These are phyloP conservation scores for Holothuria leucospilota DNA, from an alignment of 53 echinoderm and acorn worm species.

Conservation along the genomic window DNA sequence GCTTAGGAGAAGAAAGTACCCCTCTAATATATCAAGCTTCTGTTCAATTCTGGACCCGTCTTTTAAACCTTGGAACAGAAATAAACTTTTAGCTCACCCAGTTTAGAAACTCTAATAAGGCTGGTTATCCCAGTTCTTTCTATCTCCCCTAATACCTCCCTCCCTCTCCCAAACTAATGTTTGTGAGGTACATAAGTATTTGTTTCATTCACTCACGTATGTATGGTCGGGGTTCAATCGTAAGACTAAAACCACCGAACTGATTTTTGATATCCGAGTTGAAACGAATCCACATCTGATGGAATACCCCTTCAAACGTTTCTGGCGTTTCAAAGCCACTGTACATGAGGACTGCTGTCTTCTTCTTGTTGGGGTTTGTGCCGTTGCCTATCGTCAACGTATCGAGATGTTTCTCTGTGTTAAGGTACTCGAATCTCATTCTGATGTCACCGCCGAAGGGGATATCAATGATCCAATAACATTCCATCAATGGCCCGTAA, in stretches of 20 bases:
- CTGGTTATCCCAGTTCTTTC: too few relatives aligned
- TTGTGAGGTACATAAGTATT: too few relatives aligned
- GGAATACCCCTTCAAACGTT: conserved; percentile 19
- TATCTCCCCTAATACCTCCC: too few relatives aligned
- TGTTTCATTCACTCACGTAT: background rate
- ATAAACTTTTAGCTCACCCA: too few relatives aligned
- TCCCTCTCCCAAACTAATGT: too few relatives aligned
- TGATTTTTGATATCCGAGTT: conserved; percentile 20
- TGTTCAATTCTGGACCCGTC: too few relatives aligned
- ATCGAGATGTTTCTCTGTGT: conserved; percentile 75
- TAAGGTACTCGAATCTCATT: conserved; percentile 71
- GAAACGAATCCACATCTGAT: conserved; percentile 45
- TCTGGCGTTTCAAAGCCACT: conserved; percentile 21
- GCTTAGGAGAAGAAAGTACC: too few relatives aligned
- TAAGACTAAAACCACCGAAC: conserved; percentile 19
- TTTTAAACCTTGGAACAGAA: too few relatives aligned
- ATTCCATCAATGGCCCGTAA: conserved; percentile 78
- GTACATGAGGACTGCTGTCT: conserved; percentile 34
- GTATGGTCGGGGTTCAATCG: conserved; percentile 41
- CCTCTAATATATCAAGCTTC: too few relatives aligned
- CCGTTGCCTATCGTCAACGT: conserved; percentile 80
- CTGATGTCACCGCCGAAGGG: conserved; percentile 74
- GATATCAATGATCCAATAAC: conserved; percentile 72
- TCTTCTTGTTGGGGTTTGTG: conserved; percentile 69
- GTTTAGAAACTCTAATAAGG: too few relatives aligned